Percentiles rank a stretch among this genome's conserved stretches.
Conservation (phyloP, 1,140 invertebrate species). For the Drosophila saltans region DNA sequence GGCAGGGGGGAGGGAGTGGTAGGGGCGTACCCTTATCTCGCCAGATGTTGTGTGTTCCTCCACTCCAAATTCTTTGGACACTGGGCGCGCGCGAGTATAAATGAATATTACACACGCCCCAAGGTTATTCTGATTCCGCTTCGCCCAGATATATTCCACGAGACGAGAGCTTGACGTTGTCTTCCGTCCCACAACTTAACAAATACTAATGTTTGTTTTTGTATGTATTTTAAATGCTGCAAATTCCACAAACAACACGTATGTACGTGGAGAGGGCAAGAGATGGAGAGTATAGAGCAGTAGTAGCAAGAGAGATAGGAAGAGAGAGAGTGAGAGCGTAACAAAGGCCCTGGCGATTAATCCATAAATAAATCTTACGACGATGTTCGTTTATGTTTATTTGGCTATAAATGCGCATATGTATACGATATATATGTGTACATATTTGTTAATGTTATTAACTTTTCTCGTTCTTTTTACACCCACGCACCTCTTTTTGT, state of each 20-base stretch:
- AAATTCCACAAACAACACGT: constrained; percentile 22
- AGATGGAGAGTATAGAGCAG: constrained; percentile 2
- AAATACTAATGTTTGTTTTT: constrained; percentile 15
- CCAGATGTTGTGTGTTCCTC: constrained; percentile 17
- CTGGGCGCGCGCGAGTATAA: constrained; percentile 16
- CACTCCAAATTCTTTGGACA: constrained; percentile 15
- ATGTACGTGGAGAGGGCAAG: not conserved
- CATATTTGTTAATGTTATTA: constrained; percentile 13
- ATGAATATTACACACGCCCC: constrained; percentile 9
- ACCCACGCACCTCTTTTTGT: not conserved
- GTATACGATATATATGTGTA: not conserved
- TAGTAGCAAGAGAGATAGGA: not conserved
- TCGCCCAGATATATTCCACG: constrained; percentile 11
- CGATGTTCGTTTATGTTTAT: constrained; percentile 17
- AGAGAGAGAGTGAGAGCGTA: constrained; percentile 15
- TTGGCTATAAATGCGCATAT: not conserved
- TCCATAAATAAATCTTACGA: constrained; percentile 22
- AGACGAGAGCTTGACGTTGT: constrained; percentile 9
- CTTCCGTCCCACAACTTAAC: constrained; percentile 13
- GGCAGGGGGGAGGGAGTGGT: not conserved
- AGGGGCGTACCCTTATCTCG: constrained; percentile 17
- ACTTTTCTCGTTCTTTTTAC: not conserved
- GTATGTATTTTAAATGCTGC: constrained; percentile 12
- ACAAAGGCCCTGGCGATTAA: constrained; percentile 4
- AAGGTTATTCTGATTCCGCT: constrained; percentile 17